These are phyloP conservation scores for Montipora foliosa DNA, from an alignment of 64 coral and sea anemone genomes.

Conservation along the genomic window DNA sequence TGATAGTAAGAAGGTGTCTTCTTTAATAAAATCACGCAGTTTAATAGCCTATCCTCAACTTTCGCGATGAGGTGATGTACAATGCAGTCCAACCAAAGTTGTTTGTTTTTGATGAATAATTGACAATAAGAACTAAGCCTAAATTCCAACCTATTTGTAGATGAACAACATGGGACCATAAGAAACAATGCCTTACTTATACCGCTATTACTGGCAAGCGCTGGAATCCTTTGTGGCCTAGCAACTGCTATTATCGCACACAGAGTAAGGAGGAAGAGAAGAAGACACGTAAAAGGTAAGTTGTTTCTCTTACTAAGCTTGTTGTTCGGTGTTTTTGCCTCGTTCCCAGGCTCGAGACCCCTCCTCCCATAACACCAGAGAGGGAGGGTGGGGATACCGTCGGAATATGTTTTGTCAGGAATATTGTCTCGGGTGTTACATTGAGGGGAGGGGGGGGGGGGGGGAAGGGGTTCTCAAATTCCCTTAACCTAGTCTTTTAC, in stretches of 20 bases:
- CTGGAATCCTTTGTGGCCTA: conserved; percentile 7
- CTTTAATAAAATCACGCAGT: no score
- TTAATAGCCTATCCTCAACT: no score
- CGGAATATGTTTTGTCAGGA: no score
- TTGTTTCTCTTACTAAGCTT: not conserved
- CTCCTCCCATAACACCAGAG: no score
- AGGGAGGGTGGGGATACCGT: no score
- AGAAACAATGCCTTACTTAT: not conserved
- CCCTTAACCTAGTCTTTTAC: no score
- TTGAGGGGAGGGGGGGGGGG: no score
- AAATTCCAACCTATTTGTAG: not conserved
- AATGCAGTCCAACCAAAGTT: not conserved
- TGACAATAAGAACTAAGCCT: not conserved
- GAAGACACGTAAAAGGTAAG: conserved; percentile 31
- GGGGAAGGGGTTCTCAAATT: no score
- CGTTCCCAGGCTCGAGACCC: no score
- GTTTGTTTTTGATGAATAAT: not conserved
- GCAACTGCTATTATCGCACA: not conserved
- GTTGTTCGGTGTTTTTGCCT: not conserved
- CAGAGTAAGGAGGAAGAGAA: not conserved
- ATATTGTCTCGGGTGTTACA: no score
- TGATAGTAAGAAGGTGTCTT: no score
- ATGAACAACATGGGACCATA: not conserved
- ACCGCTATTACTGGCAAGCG: conserved; percentile 1
- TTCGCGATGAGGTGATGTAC: no score